Evolutionary conservation across 2,888 invertebrate species (phyloP), one percentile per base, ranked within the genome.

Genomic region (Polia nebulosa): DNA sequence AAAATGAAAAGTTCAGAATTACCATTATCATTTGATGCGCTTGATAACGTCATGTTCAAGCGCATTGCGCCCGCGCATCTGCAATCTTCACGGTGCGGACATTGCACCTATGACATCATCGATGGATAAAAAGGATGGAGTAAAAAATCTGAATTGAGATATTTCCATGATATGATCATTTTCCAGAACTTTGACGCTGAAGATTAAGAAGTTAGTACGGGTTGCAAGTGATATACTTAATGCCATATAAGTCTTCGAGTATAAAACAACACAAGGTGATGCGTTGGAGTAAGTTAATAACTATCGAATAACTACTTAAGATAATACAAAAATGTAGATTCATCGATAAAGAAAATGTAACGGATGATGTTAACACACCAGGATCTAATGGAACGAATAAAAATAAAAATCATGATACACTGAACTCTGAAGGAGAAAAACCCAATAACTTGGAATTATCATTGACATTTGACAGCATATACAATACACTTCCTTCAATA

Each of bases 61-160:
- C 73, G 52, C 67, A 72, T 74, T 82, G 84, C 84, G 84, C 84
- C 78, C 77, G 87, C 83, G 82, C 84, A 84, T 81, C 72, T 82
- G 78, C 79, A 81, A 67, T 63, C 72, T 70, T 79, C 78, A 66
- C 78, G 79, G 62, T 63, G 65, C 84, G 87, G 87, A 70, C 87
- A 80, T 82, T 88, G 85, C 87, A 86, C 86, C 75, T 69, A 78
- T 88, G 87, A 85, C 84, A 80, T 85, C 89, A 85, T 79, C 75
- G 22, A 36, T 45, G 63, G 53, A 58, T 72, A 71, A 82, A 80
- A 78, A 77, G 41, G 47, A 61, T 27, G 59, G 65, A 81, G 66
- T 76, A 78, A 72, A 82, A 84, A 71, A 68, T 69, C 25, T 66
- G 62, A 72, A 72, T 74, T 72, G 55, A 59, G 25, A 62, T 70